Evolutionary conservation across 1,140 invertebrate genomes (phyloP).

Genomic region (Drosophila pseudoobscura): DNA sequence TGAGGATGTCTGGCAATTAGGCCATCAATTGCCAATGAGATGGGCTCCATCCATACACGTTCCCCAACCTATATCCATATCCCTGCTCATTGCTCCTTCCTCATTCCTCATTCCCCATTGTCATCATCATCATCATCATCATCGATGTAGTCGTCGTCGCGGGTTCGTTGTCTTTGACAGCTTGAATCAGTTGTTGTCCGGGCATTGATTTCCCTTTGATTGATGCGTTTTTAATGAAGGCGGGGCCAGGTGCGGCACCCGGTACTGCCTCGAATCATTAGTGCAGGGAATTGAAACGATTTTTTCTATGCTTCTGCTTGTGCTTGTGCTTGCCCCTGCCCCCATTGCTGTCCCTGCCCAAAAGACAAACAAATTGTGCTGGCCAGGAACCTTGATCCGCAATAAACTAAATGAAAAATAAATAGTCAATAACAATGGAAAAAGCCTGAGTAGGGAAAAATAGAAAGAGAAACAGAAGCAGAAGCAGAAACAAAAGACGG

Average conservation of each 20-base stretch:
- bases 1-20: conserved; percentile 44
- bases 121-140: background rate
- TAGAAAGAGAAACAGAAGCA: too few relatives aligned
- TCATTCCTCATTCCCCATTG: conserved; percentile 4
- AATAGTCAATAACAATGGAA: conserved; percentile 57
- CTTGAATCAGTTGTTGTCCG: conserved; percentile 55
- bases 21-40: conserved; percentile 28
- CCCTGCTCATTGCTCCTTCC: conserved; percentile 6
- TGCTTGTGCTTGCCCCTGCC: background rate
- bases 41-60: background rate
- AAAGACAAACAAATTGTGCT: conserved; percentile 51
- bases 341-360: background rate
- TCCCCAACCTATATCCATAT: background rate
- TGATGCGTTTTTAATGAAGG: conserved; percentile 75
- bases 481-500: background rate
- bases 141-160: background rate
- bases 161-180: conserved; percentile 35
- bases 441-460: conserved; percentile 10
- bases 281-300: conserved; percentile 14
- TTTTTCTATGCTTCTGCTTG: background rate
- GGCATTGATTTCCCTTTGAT: conserved; percentile 69
- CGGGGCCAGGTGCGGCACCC: conserved; percentile 11
- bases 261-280: conserved; percentile 49
- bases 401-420: conserved; percentile 77
- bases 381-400: conserved; percentile 57